These are phyloP conservation scores for Pantherophis alleghaniensis DNA, from an alignment of 2,797 vertebrate genomes.

Conservation along the genomic window DNA sequence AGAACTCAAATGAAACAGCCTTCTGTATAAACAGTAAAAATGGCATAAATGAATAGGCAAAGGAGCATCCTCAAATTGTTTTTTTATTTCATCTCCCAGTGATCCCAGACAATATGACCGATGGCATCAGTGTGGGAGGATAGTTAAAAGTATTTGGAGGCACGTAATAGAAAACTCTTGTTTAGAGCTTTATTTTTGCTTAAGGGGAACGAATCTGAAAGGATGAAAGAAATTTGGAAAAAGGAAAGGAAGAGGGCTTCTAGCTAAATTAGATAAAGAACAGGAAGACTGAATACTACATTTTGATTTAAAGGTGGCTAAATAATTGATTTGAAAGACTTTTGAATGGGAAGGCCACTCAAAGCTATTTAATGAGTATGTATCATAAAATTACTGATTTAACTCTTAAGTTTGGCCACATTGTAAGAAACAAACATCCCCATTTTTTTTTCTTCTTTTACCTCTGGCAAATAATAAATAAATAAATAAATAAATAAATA, in stretches of 20 bases:
- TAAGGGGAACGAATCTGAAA: background rate
- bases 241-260: background rate
- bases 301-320: background rate
- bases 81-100: background rate
- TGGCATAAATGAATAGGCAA: background rate
- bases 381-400: background rate
- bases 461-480: background rate
- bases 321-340: background rate
- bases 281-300: background rate
- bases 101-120: background rate
- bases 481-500: too few species aligned
- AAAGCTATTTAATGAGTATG: background rate
- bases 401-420: background rate
- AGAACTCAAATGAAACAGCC: constrained; percentile 37
- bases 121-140: background rate
- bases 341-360: background rate
- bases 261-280: background rate
- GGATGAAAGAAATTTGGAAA: background rate
- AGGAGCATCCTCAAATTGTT: background rate
- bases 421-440: background rate
- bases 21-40: constrained; percentile 30
- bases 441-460: background rate
- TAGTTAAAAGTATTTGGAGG: background rate
- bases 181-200: background rate
- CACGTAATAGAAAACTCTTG: background rate